A percentile compares a stretch with the other conserved stretches of the same genome.
These are phyloP conservation scores for Drosophila rhopaloa DNA, from an alignment of 1,140 invertebrate genomes.

Conservation along the genomic window DNA sequence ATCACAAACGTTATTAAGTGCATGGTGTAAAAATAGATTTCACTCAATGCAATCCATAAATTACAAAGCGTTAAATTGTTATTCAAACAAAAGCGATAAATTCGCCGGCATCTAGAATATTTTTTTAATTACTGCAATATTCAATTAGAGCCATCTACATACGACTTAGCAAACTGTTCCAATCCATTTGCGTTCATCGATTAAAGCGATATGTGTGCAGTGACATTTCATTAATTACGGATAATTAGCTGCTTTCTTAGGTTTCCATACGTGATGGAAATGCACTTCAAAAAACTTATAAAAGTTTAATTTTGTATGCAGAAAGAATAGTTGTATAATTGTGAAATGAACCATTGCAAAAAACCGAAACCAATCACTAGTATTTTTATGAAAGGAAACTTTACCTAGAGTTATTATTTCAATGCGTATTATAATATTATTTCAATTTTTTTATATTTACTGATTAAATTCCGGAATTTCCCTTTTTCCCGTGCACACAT, in stretches of 20 bases:
- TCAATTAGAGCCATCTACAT: constrained; percentile 36
- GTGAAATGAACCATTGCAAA: too few relatives aligned
- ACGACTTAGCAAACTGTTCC: neutral
- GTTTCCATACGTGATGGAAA: neutral
- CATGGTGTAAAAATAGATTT: constrained; percentile 37
- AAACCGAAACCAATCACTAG: too few relatives aligned
- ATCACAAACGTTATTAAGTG: constrained; percentile 22
- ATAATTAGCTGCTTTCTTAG: constrained; percentile 47
- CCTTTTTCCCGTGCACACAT: neutral
- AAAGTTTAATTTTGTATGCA: too few relatives aligned
- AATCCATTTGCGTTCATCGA: constrained; percentile 21
- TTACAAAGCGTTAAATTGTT: constrained; percentile 40
- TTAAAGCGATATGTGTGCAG: constrained; percentile 40
- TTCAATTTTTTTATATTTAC: neutral
- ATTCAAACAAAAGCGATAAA: constrained; percentile 28
- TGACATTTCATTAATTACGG: constrained; percentile 65
- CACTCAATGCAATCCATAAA: constrained; percentile 35
- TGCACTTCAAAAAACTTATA: neutral
- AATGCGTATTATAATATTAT: neutral
- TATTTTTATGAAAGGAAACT: neutral
- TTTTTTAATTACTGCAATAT: constrained; percentile 28
- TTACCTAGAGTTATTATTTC: neutral
- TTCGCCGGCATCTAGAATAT: constrained; percentile 25
- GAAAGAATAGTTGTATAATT: too few relatives aligned
- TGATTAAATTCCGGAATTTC: neutral